phyloP scores from a whole-genome alignment of 2,888 invertebrate genomes.

The Hylaea fasciaria region DNA sequence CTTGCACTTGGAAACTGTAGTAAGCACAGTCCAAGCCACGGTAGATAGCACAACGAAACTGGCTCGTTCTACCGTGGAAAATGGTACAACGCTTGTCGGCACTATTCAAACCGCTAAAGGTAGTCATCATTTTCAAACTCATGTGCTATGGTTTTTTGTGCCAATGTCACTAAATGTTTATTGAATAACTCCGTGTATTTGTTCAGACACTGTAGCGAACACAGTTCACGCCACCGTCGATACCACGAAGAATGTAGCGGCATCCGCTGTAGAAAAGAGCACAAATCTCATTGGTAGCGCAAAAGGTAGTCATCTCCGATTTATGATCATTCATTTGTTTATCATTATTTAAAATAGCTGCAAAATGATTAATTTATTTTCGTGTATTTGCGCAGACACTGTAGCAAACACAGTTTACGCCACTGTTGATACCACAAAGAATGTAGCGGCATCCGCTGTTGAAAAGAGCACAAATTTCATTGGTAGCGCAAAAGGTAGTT shows the following conservation, averaged over 20 bases:
- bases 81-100: conserved; percentile 44
- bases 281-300: conserved; percentile 54
- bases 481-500: conserved; percentile 54
- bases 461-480: conserved; percentile 54
- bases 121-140: background rate
- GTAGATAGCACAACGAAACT: conserved; percentile 63
- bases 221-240: conserved; percentile 50
- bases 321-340: background rate
- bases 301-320: conserved; percentile 48
- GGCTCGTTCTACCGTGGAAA: conserved; percentile 59
- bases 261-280: conserved; percentile 55
- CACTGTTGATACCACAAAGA: conserved; percentile 62
- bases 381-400: conserved; percentile 47
- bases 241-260: conserved; percentile 52
- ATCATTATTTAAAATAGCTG: background rate
- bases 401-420: conserved; percentile 51
- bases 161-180: background rate
- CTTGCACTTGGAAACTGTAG: conserved; percentile 56
- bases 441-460: conserved; percentile 54
- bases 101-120: conserved; percentile 56
- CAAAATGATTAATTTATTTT: background rate
- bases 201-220: conserved; percentile 20
- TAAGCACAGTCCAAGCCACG: conserved; percentile 54
- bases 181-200: conserved; percentile 3
- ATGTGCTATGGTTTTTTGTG: background rate